Evolutionary conservation across 2,797 vertebrate genomes (phyloP).

Genomic region (Sarcophilus harrisii): DNA sequence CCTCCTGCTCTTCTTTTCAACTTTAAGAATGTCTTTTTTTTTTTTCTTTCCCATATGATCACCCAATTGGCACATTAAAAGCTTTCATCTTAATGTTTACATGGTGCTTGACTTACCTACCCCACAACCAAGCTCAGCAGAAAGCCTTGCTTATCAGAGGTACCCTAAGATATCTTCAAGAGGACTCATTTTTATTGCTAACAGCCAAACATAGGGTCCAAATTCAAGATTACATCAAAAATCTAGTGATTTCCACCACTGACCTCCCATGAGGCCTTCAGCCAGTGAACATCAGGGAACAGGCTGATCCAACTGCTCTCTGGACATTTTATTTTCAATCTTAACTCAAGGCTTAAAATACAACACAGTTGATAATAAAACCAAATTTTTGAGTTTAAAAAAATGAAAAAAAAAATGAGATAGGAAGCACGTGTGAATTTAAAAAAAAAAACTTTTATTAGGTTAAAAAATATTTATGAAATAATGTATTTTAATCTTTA

Average conservation of each 20-base stretch:
- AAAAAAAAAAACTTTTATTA: not conserved
- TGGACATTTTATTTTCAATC: not conserved
- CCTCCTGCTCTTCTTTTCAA: not conserved
- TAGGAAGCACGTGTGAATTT: not conserved
- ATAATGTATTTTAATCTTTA: not conserved
- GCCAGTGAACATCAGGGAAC: not conserved
- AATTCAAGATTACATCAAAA: not conserved
- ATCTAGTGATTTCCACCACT: not conserved
- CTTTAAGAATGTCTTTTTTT: slow-evolving; percentile 1
- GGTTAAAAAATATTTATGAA: not conserved
- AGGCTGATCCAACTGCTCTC: not conserved
- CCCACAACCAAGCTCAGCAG: not conserved
- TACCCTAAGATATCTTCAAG: not conserved
- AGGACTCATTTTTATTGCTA: not conserved
- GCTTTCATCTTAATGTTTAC: not conserved
- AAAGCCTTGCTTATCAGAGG: not conserved
- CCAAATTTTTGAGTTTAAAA: not conserved
- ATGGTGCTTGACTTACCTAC: not conserved
- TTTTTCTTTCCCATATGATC: not conserved
- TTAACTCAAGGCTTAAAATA: not conserved
- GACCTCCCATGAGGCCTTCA: fast-evolving
- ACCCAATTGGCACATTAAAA: not conserved
- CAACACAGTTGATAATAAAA: not conserved
- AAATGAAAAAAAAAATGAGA: not conserved
- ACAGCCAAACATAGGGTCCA: not conserved